Conservation (phyloP, 2,888 invertebrate genomes). For the Dryocosmus kuriphilus region DNA sequence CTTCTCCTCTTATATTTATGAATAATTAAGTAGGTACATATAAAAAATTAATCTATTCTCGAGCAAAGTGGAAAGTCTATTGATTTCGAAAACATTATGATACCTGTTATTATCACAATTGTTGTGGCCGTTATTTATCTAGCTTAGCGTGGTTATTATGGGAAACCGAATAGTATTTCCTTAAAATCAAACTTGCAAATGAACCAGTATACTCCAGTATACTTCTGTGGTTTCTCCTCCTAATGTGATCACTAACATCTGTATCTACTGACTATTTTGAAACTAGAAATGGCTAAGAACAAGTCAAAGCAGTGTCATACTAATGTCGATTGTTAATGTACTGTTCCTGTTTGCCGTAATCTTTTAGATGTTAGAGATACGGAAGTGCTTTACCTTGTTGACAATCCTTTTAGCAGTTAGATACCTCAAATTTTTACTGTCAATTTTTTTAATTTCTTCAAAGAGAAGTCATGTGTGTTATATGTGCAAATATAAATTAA, state of each 20-base stretch:
- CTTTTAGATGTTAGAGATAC: not conserved
- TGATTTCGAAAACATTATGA: not conserved
- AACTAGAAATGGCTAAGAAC: not conserved
- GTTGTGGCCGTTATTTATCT: not conserved
- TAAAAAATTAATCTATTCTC: not conserved
- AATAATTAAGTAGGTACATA: too few relatives aligned
- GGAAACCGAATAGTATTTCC: not conserved
- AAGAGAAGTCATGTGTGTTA: not conserved
- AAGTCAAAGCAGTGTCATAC: not conserved
- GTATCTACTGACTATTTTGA: not conserved
- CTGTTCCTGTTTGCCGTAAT: not conserved
- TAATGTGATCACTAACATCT: not conserved
- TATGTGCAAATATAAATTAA: not conserved
- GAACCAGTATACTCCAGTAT: not conserved
- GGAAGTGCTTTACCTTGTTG: not conserved
- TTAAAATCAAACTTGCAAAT: not conserved
- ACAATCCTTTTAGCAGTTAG: too few relatives aligned
- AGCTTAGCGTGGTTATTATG: not conserved
- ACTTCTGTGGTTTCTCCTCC: not conserved
- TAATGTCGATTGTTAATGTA: not conserved
- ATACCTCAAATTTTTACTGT: not conserved
- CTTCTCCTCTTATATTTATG: not conserved
- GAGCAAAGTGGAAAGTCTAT: not conserved
- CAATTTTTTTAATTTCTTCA: not conserved
- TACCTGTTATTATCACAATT: slow-evolving; percentile 6